phyloP scores from a whole-genome alignment of 35 echinoderm and acorn worm species.

The Ophioderma brevispina region DNA sequence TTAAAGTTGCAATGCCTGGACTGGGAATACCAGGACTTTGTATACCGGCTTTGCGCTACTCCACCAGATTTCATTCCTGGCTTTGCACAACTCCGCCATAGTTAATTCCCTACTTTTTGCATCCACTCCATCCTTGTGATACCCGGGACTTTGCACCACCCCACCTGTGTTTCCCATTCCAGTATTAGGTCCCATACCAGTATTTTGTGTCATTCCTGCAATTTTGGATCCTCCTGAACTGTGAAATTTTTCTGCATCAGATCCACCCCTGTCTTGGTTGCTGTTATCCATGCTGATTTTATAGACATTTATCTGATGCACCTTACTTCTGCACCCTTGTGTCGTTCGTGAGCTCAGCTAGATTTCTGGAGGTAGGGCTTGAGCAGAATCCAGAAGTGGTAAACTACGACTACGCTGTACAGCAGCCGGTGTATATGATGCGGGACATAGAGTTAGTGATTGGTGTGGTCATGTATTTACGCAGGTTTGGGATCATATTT shows the following conservation, averaged over 20 bases:
- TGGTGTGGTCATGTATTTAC: slow-evolving; percentile 10
- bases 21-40: neutral
- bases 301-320: neutral
- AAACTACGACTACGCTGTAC: slow-evolving; percentile 88
- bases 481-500: slow-evolving; percentile 39
- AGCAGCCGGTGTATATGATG: slow-evolving; percentile 45
- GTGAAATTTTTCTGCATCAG: neutral
- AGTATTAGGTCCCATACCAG: neutral
- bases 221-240: neutral
- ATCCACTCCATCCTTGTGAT: neutral
- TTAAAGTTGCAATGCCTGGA: slow-evolving; percentile 50
- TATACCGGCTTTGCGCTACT: neutral
- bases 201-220: neutral
- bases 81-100: neutral
- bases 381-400: slow-evolving; percentile 65
- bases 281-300: neutral
- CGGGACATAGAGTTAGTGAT: neutral
- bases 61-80: neutral
- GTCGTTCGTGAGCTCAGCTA: slow-evolving; percentile 69
- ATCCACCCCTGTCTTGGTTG: neutral
- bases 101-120: neutral
- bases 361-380: slow-evolving; percentile 64
- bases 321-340: neutral
- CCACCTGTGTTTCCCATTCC: neutral
- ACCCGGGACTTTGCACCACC: neutral